These are phyloP conservation scores for Diadophis punctatus DNA, from an alignment of 2,113 vertebrate genomes.

Conservation along the genomic window DNA sequence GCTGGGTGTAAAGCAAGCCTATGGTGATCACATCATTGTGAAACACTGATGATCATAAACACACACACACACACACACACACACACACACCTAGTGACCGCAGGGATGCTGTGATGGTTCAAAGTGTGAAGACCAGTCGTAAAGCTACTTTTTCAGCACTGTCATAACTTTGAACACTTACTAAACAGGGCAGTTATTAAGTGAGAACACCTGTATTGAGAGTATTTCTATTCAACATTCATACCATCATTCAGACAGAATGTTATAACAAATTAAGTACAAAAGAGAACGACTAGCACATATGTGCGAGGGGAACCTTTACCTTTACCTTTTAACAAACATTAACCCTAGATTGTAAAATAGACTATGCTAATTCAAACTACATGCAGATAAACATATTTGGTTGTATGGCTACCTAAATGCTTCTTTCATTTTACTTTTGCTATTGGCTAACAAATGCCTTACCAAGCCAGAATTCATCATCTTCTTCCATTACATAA, in stretches of 20 bases:
- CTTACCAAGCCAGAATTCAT: background rate
- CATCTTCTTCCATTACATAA: background rate
- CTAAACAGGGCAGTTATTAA: background rate
- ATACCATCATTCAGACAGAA: background rate
- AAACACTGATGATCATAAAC: background rate
- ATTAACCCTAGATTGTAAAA: background rate
- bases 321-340: no score
- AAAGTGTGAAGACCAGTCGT: background rate
- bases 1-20: background rate
- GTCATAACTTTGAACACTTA: background rate
- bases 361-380: background rate
- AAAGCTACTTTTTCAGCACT: background rate
- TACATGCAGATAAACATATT: background rate
- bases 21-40: background rate
- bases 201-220: background rate
- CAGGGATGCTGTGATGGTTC: background rate
- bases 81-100: background rate
- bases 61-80: no score
- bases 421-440: constrained; percentile 2
- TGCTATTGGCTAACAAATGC: background rate
- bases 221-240: background rate
- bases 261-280: constrained; percentile 5
- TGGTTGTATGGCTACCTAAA: background rate
- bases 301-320: no score
- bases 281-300: no score